phyloP scores from a whole-genome alignment of 1,140 invertebrate genomes.

The Drosophila fuyamai region DNA sequence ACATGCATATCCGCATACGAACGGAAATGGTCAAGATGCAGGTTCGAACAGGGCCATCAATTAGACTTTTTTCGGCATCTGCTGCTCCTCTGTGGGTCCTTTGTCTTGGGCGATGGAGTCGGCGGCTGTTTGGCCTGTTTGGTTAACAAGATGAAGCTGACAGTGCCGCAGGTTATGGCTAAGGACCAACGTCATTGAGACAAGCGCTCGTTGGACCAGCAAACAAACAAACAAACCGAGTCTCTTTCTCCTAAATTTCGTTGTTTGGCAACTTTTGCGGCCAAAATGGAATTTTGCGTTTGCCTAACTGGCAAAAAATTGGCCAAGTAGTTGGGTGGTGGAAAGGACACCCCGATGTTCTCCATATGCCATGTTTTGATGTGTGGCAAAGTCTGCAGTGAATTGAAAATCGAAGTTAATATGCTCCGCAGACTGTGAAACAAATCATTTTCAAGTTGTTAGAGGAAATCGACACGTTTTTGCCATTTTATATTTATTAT shows the following conservation, averaged over 20 bases:
- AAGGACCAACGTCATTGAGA: constrained; percentile 80
- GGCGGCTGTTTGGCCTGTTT: constrained; percentile 56
- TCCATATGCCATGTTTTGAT: constrained; percentile 35
- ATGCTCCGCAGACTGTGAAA: constrained; percentile 81
- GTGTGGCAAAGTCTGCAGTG: constrained; percentile 55
- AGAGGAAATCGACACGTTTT: constrained; percentile 83
- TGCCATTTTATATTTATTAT: constrained; percentile 83
- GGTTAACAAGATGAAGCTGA: constrained; percentile 78
- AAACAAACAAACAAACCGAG: constrained; percentile 56
- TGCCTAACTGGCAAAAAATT: constrained; percentile 72
- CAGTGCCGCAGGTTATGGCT: constrained; percentile 62
- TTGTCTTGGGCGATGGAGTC: constrained; percentile 67
- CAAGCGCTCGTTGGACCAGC: constrained; percentile 46
- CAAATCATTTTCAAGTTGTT: constrained; percentile 84
- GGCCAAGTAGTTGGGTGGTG: constrained; percentile 40
- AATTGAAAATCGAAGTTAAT: constrained; percentile 83
- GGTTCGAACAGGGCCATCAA: constrained; percentile 55
- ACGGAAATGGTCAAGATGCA: constrained; percentile 81
- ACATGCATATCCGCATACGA: constrained; percentile 69
- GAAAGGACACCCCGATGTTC: constrained; percentile 6
- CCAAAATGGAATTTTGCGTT: constrained; percentile 73
- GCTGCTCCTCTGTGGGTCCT: constrained; percentile 42
- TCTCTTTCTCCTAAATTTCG: constrained; percentile 11
- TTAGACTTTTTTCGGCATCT: constrained; percentile 46
- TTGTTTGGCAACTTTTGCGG: constrained; percentile 67